Evolutionary conservation across 2,113 vertebrate species (phyloP).

Genomic region (Pseudolaguvia tuberculata): DNA sequence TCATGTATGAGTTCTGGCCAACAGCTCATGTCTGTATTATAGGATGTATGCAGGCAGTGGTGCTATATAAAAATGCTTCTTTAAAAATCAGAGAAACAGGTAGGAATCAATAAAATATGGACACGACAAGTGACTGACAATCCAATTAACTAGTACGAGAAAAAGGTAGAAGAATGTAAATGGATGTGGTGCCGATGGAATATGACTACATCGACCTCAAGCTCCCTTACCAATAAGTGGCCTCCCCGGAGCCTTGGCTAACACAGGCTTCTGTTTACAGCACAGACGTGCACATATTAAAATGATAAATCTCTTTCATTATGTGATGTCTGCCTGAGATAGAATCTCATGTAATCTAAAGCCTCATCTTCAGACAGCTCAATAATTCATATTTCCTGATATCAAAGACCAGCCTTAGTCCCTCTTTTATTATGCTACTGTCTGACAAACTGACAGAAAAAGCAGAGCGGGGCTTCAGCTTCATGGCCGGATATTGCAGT

Average conservation of each 20-base stretch:
- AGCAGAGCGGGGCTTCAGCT: slow-evolving; percentile 41
- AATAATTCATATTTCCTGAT: slow-evolving; percentile 53
- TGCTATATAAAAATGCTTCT: slow-evolving; percentile 25
- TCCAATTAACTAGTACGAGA: slow-evolving; percentile 32
- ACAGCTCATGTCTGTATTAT: not conserved
- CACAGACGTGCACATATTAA: slow-evolving; percentile 50
- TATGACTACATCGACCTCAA: slow-evolving; percentile 34
- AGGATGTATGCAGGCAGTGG: not conserved
- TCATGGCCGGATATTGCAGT: slow-evolving; percentile 40
- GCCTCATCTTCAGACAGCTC: slow-evolving; percentile 49
- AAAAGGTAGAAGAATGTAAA: slow-evolving; percentile 35
- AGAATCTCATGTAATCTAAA: slow-evolving; percentile 50
- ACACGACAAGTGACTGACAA: slow-evolving; percentile 36
- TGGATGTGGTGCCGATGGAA: slow-evolving; percentile 25
- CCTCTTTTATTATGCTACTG: slow-evolving; percentile 45
- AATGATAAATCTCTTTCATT: slow-evolving; percentile 57
- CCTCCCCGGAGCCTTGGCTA: slow-evolving; percentile 38
- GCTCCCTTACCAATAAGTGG: slow-evolving; percentile 46
- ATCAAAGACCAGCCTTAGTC: slow-evolving; percentile 47
- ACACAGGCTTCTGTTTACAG: slow-evolving; percentile 45
- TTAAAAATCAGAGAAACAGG: slow-evolving; percentile 55
- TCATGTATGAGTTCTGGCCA: not conserved
- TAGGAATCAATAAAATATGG: slow-evolving; percentile 5
- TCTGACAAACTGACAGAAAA: slow-evolving; percentile 48
- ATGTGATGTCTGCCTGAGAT: slow-evolving; percentile 51